Base-by-base conservation (phyloP, 2,797 vertebrate genomes). In the Onychomys torridus region DNA sequence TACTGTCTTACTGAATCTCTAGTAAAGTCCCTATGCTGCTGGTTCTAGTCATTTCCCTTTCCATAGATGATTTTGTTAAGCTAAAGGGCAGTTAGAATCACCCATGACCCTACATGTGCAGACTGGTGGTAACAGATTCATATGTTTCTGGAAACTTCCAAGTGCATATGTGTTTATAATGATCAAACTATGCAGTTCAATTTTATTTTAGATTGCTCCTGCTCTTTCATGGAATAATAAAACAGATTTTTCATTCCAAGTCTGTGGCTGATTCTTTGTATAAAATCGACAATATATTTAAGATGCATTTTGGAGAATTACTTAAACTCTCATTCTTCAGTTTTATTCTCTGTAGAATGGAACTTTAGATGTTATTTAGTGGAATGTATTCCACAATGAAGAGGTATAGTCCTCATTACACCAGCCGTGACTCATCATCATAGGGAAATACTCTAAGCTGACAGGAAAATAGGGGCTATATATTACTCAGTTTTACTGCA, bases 151-250 rank as follows among this genome's bases (percentile, higher is more conserved):
- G 65, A 91, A 89, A 34, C 69, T 93, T 17, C 34, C 89, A 90
- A 92, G 73, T 29, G 5, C 16, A 76, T 49, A 46, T 77, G 14
- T 79, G 37, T 34, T 94, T 94, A 86, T 79, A 96, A 57, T 67
- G 55, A 29, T 9, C 57, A 78, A 78, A 78, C 65, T 69, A 91
- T 82, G 23, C 11, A 37, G 77, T 78, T 89, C 55, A 79, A 19
- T 29, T 92, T 85, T 73, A 67, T 40, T 67, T 93, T 89, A 69
- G 65, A 87, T 93, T 91, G 25, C 67, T 40, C 27, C 14, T 34
- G 2, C 55, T 75, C 75, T 96, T 96, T 96, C 43, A 75, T 6
- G 61, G 49, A 84, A 49, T 63, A 89, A 69, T 69, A 88, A 21
- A 76, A 79, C 19, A 91, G 6, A 46, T 34, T 29, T 86, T 76